These are phyloP conservation scores for Volucella bombylans DNA, from an alignment of 2,888 invertebrate species.

Conservation along the genomic window DNA sequence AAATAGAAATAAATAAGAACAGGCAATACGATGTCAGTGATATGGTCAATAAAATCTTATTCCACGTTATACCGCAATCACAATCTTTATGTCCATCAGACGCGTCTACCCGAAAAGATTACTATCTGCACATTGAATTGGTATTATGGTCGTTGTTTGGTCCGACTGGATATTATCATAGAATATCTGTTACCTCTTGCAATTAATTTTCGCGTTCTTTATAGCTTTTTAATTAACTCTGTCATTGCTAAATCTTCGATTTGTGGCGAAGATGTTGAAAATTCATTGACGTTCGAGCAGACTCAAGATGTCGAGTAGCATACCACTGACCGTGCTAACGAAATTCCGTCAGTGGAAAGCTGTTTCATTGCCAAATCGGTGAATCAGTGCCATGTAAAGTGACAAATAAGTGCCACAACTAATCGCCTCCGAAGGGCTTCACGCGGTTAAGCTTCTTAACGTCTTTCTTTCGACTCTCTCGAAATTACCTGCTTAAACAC, in stretches of 20 bases:
- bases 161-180: conserved; percentile 17
- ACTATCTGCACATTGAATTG: conserved; percentile 32
- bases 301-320: background rate
- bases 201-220: conserved; percentile 40
- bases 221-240: conserved; percentile 48
- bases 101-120: conserved; percentile 45
- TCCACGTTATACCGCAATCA: background rate
- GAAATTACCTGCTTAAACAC: conserved; percentile 63
- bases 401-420: conserved; percentile 40
- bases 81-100: conserved; percentile 4
- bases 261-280: conserved; percentile 10
- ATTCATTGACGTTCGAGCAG: conserved; percentile 25
- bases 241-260: conserved; percentile 40
- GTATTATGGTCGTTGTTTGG: conserved; percentile 19
- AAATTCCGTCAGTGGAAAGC: conserved; percentile 15
- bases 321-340: background rate
- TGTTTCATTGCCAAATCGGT: conserved; percentile 48
- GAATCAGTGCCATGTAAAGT: conserved; percentile 26
- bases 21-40: conserved; percentile 15
- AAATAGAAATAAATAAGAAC: conserved; percentile 6
- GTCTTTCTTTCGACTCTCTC: conserved; percentile 31
- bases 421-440: conserved; percentile 62
- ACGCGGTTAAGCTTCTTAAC: conserved; percentile 54
- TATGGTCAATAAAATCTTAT: conserved; percentile 23
- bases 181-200: conserved; percentile 47